Base-by-base conservation (phyloP, 2,797 vertebrate genomes). In the Ispidina lecontei region DNA sequence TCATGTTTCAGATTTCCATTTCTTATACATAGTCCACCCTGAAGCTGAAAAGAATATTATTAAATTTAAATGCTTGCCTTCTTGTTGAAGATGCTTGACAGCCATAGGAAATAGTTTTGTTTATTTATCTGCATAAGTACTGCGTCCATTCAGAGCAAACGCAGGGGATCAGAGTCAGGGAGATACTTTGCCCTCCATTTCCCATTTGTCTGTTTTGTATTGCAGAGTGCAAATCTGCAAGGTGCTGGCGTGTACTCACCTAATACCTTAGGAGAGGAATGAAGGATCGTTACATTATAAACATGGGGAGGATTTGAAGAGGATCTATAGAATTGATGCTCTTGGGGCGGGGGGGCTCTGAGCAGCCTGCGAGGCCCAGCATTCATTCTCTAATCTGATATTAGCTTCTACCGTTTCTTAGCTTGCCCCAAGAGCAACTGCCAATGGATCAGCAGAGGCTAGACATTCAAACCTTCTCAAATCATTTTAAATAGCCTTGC, bases 401-500 rank as follows among this genome's bases (percentile, higher is more conserved):
- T 55, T 80, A 90, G 68, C 81, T 82, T 87, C 78, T 92, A n/a
- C 86, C 51, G 14, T 74, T 88, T 70, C 83, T 79, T 93, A 60
- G 77, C 56, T 63, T 55, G 56, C 70, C 76, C 65, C 59, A 70
- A 6, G 25, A 94, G 71, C 28, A 15, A 60, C 62, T 80, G 71
- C 69, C 74, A n/a, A 62, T 63, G 87, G 80, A 88, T 82, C 84
- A 79, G 91, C 62, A 74, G 75, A 87, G 86, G 52, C 33, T 54
- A 43, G 43, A 67, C 75, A 37, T 84, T 65, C 89, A 85, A 35
- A 87, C 52, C 56, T 72, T 71, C 87, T 69, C 72, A 89, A 83
- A 94, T 92, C 17, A 86, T 89, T 89, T 85, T 65, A 87, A 94
- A 91, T 74, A 91, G 81, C 73, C 43, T 49, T 74, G 84, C 79